These are phyloP conservation scores for Trachythela sp. DNA, from an alignment of 64 coral and sea anemone genomes.

Conservation along the genomic window DNA sequence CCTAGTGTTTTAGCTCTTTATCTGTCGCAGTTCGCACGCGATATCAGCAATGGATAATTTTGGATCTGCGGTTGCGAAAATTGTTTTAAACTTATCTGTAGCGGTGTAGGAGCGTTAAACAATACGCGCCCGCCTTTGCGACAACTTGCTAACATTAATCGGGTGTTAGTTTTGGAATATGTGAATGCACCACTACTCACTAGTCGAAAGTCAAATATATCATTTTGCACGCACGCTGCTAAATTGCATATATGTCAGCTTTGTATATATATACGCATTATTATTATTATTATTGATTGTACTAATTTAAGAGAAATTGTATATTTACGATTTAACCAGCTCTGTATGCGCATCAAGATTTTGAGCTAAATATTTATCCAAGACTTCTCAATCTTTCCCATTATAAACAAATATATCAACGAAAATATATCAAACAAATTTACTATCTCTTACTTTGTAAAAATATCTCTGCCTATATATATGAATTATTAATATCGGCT, in stretches of 20 bases:
- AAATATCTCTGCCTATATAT: conserved; percentile 7
- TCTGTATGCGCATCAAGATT: background rate
- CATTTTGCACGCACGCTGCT: no score
- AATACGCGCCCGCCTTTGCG: background rate
- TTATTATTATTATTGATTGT: no score
- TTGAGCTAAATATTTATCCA: background rate
- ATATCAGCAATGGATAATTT: conserved; percentile 2
- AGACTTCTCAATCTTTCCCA: background rate
- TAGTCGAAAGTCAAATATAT: no score
- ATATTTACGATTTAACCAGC: background rate
- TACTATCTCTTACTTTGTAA: conserved; percentile 16
- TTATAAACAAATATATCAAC: background rate
- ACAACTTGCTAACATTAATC: background rate
- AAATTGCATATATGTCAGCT: no score
- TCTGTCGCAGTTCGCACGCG: conserved; percentile 2
- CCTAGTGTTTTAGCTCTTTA: conserved; percentile 16
- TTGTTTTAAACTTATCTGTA: background rate
- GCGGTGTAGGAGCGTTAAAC: background rate
- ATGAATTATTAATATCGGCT: conserved; percentile 25
- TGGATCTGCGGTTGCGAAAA: background rate
- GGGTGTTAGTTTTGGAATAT: background rate
- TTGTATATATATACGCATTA: no score
- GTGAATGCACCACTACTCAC: no score
- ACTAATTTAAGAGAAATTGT: background rate
- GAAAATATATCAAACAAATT: background rate